Percentiles rank a stretch among this genome's conserved stretches.
phyloP scores from a whole-genome alignment of 2,888 invertebrate genomes.

The Drosophila rellima region DNA sequence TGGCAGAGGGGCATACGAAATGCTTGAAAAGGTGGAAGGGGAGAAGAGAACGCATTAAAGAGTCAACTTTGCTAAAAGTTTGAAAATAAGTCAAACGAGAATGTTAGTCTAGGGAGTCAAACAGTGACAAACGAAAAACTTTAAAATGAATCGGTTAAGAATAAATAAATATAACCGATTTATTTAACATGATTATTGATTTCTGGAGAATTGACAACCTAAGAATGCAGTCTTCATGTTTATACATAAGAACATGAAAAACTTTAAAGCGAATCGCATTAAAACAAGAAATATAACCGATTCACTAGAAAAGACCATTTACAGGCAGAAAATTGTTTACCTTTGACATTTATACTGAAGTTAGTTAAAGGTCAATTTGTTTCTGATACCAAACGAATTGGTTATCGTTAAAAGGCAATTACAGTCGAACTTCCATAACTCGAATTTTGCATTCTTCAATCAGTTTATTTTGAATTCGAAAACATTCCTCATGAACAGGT shows the following conservation, averaged over 20 bases:
- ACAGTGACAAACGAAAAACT: neutral
- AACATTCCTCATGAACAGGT: neutral
- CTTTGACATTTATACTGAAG: too few relatives aligned
- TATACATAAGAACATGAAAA: too few relatives aligned
- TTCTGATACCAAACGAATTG: neutral
- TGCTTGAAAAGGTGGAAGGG: neutral
- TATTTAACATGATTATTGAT: too few relatives aligned
- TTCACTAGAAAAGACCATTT: too few relatives aligned
- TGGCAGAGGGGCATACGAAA: constrained; percentile 34
- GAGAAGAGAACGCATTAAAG: neutral
- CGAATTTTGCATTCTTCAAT: too few relatives aligned
- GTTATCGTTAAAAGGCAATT: neutral
- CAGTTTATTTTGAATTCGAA: neutral
- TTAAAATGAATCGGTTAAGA: neutral
- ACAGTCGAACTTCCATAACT: too few relatives aligned
- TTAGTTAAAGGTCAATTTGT: neutral
- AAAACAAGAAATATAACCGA: too few relatives aligned
- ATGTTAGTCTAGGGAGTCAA: neutral
- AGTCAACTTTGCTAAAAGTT: neutral
- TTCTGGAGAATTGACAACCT: too few relatives aligned
- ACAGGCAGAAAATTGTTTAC: too few relatives aligned
- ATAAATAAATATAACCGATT: neutral
- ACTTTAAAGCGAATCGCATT: too few relatives aligned
- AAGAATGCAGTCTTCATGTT: too few relatives aligned
- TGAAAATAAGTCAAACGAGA: neutral